phyloP scores from a whole-genome alignment of 2,888 invertebrate species.

The Himalopsyche kuldschensis region DNA sequence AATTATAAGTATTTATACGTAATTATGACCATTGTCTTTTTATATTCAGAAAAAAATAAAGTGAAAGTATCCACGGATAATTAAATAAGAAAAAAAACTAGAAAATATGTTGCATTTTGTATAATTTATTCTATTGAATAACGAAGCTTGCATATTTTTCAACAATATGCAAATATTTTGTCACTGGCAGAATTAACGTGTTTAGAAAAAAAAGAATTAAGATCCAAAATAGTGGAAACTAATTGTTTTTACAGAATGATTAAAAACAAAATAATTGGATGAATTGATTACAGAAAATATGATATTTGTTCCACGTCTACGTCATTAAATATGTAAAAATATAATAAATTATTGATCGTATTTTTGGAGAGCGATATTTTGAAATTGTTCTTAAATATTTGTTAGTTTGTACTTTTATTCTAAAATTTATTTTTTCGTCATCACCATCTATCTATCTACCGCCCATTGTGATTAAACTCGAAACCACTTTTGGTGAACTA shows the following conservation, averaged over 20 bases:
- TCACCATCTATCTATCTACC: too few species aligned
- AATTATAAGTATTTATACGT: too few species aligned
- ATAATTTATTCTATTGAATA: neutral
- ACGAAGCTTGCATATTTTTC: neutral
- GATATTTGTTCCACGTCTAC: too few species aligned
- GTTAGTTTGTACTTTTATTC: too few species aligned
- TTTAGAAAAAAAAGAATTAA: neutral
- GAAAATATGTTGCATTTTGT: neutral
- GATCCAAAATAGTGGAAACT: neutral
- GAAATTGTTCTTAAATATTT: too few species aligned
- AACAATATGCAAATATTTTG: neutral
- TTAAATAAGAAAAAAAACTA: neutral
- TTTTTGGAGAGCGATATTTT: too few species aligned
- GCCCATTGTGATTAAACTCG: too few species aligned
- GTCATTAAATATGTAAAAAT: too few species aligned
- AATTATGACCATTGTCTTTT: neutral
- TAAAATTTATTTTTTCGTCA: too few species aligned
- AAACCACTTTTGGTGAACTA: too few species aligned
- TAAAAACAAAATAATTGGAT: neutral
- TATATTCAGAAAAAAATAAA: neutral
- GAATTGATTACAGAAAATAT: neutral
- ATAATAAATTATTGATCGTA: too few species aligned
- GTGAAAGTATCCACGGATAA: neutral
- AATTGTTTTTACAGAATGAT: neutral
- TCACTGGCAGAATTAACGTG: neutral